phyloP scores from a whole-genome alignment of 2,888 invertebrate species.

The Mycalesis mineus region DNA sequence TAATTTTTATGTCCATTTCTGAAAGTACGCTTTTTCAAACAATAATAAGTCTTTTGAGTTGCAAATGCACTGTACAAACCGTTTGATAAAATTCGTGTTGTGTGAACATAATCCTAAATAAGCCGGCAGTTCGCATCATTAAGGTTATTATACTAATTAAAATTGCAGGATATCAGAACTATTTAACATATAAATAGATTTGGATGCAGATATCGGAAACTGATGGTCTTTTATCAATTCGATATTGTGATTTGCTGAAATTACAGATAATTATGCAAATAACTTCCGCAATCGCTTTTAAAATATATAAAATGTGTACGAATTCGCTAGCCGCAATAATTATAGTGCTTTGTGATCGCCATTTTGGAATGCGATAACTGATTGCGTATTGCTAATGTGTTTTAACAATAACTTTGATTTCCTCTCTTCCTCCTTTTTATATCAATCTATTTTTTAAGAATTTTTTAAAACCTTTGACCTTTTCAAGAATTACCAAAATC shows the following conservation, averaged over 20 bases:
- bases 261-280: slow-evolving; percentile 22
- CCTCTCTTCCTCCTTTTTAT: too few species aligned
- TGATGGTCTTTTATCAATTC: slow-evolving; percentile 12
- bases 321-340: neutral
- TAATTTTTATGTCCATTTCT: too few species aligned
- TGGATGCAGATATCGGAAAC: slow-evolving; percentile 4
- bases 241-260: slow-evolving; percentile 14
- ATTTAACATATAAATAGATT: slow-evolving; percentile 2
- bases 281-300: slow-evolving; percentile 8
- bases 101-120: neutral
- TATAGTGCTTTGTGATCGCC: neutral
- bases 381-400: too few species aligned
- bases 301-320: neutral
- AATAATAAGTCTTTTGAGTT: too few species aligned
- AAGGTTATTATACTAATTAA: slow-evolving; percentile 1
- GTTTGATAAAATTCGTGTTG: too few species aligned
- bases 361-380: neutral
- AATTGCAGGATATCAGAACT: neutral
- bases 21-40: too few species aligned
- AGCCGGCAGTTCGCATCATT: neutral
- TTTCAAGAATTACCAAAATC: too few species aligned
- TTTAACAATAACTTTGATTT: too few species aligned
- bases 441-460: too few species aligned
- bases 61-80: too few species aligned
- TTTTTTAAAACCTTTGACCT: too few species aligned